These are phyloP conservation scores for Criorhina ranunculi DNA, from an alignment of 2,888 invertebrate genomes.

Conservation along the genomic window DNA sequence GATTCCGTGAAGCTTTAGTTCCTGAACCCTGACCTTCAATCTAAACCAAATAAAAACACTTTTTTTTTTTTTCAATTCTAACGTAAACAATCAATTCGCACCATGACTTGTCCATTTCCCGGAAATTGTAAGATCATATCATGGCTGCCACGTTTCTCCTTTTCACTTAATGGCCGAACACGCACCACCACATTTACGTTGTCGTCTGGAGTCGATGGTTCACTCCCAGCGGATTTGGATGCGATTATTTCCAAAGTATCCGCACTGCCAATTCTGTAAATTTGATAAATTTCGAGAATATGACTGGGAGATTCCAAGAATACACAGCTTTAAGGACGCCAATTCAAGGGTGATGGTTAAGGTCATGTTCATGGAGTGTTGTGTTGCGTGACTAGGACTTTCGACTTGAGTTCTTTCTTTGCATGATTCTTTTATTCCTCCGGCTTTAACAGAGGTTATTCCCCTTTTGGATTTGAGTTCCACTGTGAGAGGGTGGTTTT, in stretches of 20 bases:
- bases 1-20: conserved; percentile 86
- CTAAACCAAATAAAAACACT: conserved; percentile 79
- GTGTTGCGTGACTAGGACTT: conserved; percentile 55
- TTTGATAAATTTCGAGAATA: too few species aligned
- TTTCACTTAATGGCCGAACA: conserved; percentile 92
- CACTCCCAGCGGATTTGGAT: conserved; percentile 84
- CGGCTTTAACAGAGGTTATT: conserved; percentile 48
- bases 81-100: conserved; percentile 72
- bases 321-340: neutral
- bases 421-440: conserved; percentile 26
- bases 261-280: conserved; percentile 83
- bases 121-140: conserved; percentile 92
- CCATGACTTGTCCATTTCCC: conserved; percentile 93
- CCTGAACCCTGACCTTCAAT: conserved; percentile 85
- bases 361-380: conserved; percentile 56
- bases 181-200: conserved; percentile 95
- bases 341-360: conserved; percentile 49
- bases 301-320: neutral
- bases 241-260: conserved; percentile 84
- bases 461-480: conserved; percentile 36
- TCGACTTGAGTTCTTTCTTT: neutral
- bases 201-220: conserved; percentile 87
- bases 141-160: conserved; percentile 90
- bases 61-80: neutral
- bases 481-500: conserved; percentile 11